These are phyloP conservation scores for Pipistrellus nathusii DNA, from an alignment of 2,797 vertebrate species.

Conservation along the genomic window DNA sequence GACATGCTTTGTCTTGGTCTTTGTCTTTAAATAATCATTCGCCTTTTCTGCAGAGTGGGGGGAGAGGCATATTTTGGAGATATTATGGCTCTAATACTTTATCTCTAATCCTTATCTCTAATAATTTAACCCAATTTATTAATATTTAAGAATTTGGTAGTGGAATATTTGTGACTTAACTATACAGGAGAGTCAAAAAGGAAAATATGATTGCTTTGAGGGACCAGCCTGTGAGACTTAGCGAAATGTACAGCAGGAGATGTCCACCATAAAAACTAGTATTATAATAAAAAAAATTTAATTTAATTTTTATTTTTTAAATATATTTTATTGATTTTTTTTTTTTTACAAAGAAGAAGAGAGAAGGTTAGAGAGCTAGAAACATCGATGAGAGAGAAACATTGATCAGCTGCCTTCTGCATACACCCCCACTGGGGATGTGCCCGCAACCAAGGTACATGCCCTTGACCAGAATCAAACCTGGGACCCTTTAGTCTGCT, in stretches of 20 bases:
- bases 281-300: neutral
- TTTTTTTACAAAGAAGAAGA: too few species aligned
- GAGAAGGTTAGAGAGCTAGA: too few species aligned
- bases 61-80: neutral
- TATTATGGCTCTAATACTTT: neutral
- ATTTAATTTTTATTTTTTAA: neutral
- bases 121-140: neutral
- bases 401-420: too few species aligned
- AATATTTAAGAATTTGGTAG: constrained; percentile 7
- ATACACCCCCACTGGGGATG: too few species aligned
- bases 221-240: neutral
- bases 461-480: too few species aligned
- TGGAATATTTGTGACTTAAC: neutral
- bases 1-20: neutral
- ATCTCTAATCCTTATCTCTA: constrained; percentile 20
- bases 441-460: too few species aligned
- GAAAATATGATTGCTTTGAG: neutral
- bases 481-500: too few species aligned
- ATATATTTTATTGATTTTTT: too few species aligned
- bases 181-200: neutral
- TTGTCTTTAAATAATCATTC: constrained; percentile 38
- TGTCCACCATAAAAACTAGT: neutral
- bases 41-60: neutral
- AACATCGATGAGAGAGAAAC: too few species aligned
- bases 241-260: neutral